Percentiles rank a stretch among this genome's conserved stretches.
These are phyloP conservation scores for Parazoanthus darwini DNA, from an alignment of 92 coral and sea anemone genomes.

Conservation along the genomic window DNA sequence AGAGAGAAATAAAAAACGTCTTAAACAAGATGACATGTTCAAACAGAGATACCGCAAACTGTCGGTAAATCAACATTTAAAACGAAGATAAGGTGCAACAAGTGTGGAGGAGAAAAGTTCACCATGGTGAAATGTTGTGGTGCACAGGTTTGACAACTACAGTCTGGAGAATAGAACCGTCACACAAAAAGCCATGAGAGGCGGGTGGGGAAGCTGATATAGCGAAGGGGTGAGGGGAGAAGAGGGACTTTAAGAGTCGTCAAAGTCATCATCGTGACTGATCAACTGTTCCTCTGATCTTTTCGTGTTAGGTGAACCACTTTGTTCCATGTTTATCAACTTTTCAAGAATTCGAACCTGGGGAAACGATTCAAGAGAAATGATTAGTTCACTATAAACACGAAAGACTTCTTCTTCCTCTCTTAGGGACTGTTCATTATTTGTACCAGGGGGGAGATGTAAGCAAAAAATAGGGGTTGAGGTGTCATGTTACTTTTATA, in stretches of 20 bases:
- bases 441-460: no score
- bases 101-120: no score
- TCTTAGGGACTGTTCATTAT: background rate
- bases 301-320: slow-evolving; percentile 3
- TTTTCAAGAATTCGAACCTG: slow-evolving; percentile 32
- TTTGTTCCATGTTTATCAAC: slow-evolving; percentile 5
- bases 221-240: background rate
- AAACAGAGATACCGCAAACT: background rate
- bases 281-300: slow-evolving; percentile 18
- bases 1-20: background rate
- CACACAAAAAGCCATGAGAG: no score
- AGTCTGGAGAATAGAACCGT: no score
- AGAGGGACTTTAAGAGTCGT: background rate
- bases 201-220: no score
- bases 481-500: no score
- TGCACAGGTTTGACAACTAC: no score
- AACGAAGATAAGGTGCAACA: no score
- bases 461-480: no score
- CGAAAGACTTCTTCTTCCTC: background rate
- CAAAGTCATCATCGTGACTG: slow-evolving; percentile 26
- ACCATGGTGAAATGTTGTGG: no score
- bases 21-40: background rate
- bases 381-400: background rate
- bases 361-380: background rate
- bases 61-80: background rate